Percentiles rank a stretch among this genome's conserved stretches.
phyloP scores from a whole-genome alignment of 2,888 invertebrate genomes.

The Horisme vitalbata region DNA sequence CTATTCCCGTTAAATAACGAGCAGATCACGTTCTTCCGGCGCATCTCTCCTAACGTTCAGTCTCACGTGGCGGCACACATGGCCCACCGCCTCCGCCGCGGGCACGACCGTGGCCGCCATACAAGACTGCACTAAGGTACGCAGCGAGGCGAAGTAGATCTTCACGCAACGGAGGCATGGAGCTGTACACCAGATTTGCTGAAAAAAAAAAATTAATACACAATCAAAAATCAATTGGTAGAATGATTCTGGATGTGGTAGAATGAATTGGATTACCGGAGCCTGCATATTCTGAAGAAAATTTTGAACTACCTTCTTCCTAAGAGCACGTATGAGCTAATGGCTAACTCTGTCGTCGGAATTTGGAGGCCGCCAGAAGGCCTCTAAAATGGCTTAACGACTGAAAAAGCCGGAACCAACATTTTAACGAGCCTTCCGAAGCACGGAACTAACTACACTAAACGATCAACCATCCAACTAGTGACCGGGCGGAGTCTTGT shows the following conservation, averaged over 20 bases:
- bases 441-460: too few relatives aligned
- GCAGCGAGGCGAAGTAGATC: constrained; percentile 85
- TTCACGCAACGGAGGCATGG: constrained; percentile 86
- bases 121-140: constrained; percentile 81
- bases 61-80: constrained; percentile 83
- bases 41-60: constrained; percentile 82
- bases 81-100: constrained; percentile 83
- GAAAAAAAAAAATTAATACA: constrained; percentile 26
- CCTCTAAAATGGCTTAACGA: too few relatives aligned
- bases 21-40: constrained; percentile 68
- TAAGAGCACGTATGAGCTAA: too few relatives aligned
- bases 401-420: too few relatives aligned
- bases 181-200: constrained; percentile 90
- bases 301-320: too few relatives aligned
- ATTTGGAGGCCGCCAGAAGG: too few relatives aligned
- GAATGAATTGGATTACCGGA: not conserved
- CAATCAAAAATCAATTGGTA: not conserved
- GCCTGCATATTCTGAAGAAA: too few relatives aligned
- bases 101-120: constrained; percentile 86
- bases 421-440: too few relatives aligned
- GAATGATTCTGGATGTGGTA: too few relatives aligned
- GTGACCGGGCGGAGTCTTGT: too few relatives aligned
- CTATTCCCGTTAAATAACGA: constrained; percentile 60
- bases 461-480: too few relatives aligned
- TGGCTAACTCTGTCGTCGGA: too few relatives aligned